phyloP scores from a whole-genome alignment of 2,888 invertebrate genomes.

The Temnothorax rugatulus region DNA sequence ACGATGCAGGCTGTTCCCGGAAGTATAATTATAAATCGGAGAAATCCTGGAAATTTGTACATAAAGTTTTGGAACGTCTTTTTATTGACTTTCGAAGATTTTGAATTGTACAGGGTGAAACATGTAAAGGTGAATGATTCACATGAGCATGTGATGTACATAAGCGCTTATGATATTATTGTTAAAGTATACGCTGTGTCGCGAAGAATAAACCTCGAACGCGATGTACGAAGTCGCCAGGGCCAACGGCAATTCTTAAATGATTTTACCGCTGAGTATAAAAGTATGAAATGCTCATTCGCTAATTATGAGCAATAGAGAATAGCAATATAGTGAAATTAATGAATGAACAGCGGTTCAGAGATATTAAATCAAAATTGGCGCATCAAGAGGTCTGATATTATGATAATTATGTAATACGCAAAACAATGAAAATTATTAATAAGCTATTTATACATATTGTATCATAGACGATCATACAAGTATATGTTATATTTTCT shows the following conservation, averaged over 20 bases:
- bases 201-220: neutral
- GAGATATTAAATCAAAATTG: constrained; percentile 45
- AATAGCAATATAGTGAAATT: constrained; percentile 39
- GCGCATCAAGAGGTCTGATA: constrained; percentile 36
- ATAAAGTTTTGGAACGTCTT: constrained; percentile 36
- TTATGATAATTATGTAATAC: constrained; percentile 44
- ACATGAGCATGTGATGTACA: constrained; percentile 17
- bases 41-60: constrained; percentile 38
- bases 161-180: constrained; percentile 14
- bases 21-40: neutral
- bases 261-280: neutral
- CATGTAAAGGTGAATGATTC: constrained; percentile 19
- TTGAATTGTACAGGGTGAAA: constrained; percentile 39
- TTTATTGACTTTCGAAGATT: constrained; percentile 29
- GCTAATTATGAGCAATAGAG: constrained; percentile 39
- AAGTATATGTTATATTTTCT: constrained; percentile 77
- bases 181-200: neutral
- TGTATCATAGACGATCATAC: constrained; percentile 71
- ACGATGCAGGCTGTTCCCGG: neutral
- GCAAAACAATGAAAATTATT: constrained; percentile 34
- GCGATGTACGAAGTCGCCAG: neutral
- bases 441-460: constrained; percentile 65
- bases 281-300: constrained; percentile 15
- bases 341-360: constrained; percentile 13
- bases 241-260: neutral